These are phyloP conservation scores for Coranthus polyacanthus DNA, from an alignment of 2,797 vertebrate genomes.

Conservation along the genomic window DNA sequence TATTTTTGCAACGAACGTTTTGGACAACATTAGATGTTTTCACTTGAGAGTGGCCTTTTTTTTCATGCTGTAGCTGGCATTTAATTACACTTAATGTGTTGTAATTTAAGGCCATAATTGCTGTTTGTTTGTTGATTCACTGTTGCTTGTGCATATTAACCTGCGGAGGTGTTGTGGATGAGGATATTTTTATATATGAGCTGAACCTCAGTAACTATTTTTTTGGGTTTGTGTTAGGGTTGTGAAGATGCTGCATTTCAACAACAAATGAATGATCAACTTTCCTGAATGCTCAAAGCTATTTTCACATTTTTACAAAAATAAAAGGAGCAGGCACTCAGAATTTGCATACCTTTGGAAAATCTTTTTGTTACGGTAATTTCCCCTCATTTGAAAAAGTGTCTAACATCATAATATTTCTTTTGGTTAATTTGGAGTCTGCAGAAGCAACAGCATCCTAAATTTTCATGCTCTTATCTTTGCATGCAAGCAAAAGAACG, in stretches of 20 bases:
- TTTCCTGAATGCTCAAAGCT: constrained; percentile 29
- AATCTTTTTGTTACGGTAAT: constrained; percentile 38
- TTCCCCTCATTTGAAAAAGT: constrained; percentile 8
- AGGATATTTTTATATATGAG: too few relatives aligned
- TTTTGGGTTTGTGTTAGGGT: too few relatives aligned
- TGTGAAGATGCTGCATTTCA: constrained; percentile 28
- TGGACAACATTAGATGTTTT: constrained; percentile 21
- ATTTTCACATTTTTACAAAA: constrained; percentile 22
- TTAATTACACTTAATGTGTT: neutral
- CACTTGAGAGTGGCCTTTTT: constrained; percentile 1
- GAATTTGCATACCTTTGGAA: constrained; percentile 40
- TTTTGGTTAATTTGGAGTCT: constrained; percentile 43
- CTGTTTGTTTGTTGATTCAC: too few relatives aligned
- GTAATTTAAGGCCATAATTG: too few relatives aligned
- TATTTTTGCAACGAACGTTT: constrained; percentile 27
- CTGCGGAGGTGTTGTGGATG: too few relatives aligned
- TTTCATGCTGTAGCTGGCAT: neutral
- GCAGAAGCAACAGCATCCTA: constrained; percentile 17
- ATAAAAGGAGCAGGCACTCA: neutral
- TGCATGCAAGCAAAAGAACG: constrained; percentile 19
- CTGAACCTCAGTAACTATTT: too few relatives aligned
- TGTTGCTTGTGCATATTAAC: too few relatives aligned
- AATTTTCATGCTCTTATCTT: constrained; percentile 34
- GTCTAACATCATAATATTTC: constrained; percentile 22
- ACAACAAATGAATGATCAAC: constrained; percentile 34